Evolutionary conservation across 2,797 vertebrate genomes (phyloP).

Genomic region (Pangasius sanitwongsei): DNA sequence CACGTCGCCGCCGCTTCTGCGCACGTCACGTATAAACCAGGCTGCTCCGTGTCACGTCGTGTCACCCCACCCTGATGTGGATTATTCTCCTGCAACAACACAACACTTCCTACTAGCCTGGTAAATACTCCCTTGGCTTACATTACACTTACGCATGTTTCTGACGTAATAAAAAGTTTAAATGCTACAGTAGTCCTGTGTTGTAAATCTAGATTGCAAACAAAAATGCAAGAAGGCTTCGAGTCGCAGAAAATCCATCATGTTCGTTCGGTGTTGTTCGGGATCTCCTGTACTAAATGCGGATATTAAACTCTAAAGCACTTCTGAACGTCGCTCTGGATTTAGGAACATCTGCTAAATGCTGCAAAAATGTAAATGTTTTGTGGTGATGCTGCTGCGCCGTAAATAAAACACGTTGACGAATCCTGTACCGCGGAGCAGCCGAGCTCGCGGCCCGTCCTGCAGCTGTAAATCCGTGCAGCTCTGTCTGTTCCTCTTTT

Average conservation of each 20-base stretch:
- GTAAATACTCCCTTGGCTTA: not conserved
- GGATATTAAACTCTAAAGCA: not conserved
- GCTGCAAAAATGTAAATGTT: not conserved
- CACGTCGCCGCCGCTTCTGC: too few relatives aligned
- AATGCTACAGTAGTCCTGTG: too few relatives aligned
- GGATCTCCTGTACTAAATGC: not conserved
- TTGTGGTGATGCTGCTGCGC: not conserved
- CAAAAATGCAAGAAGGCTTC: not conserved
- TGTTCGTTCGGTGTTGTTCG: not conserved
- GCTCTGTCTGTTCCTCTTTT: slow-evolving; percentile 14
- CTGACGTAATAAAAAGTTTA: too few relatives aligned
- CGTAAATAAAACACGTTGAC: not conserved
- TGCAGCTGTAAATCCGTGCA: not conserved
- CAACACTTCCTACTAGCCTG: not conserved
- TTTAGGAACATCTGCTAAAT: not conserved
- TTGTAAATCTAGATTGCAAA: not conserved
- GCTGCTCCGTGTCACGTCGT: not conserved
- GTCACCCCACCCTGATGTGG: not conserved
- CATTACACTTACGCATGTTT: not conserved
- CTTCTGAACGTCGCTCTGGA: not conserved
- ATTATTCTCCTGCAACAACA: not conserved
- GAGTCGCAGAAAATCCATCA: not conserved
- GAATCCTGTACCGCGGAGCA: not conserved
- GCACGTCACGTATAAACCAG: too few relatives aligned
- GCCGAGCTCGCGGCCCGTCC: not conserved